Base-by-base conservation (phyloP, 2,888 invertebrate genomes). In the Drosophila emarginata region DNA sequence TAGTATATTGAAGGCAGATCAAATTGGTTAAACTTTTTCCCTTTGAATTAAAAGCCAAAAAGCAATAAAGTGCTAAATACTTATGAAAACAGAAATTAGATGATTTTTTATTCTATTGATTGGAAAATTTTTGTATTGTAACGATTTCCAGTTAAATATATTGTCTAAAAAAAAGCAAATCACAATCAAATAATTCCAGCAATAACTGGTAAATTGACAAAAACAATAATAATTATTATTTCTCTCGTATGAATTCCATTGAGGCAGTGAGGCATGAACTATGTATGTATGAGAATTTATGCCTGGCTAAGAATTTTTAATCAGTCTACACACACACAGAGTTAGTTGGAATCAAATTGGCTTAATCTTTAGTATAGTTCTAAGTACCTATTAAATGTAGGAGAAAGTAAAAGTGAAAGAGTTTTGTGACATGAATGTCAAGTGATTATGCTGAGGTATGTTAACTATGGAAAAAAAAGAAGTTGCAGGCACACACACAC, bases 221-320 rank as follows among this genome's bases (percentile, higher is more conserved):
- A 37, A 37, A 18, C n/a, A n/a, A 56, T 26, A 37, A 59, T 50
- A 32, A 54, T 32, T 32, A 54, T 32, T 53, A 53, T 53, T 54
- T 6, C 32, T 61, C 69, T 74, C 72, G 76, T 74, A 54, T 32
- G 67, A 70, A 83, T 83, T 83, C 82, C 82, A 72, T 59, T 66
- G 50, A 68, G 37, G 52, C 85, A 81, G 66, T 76, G 64, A 81
- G 69, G 81, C 87, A 83, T 83, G 77, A 87, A 80, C 72, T 81
- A 78, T 70, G 45, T 21, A 4, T 21, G 21, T 21, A 45, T 18
- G 28, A 28, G 18, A 18, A 45, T 45, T 45, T 45, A 18, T 45
- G 79, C 64, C 66, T 66, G 61, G 67, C 75, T 61, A 78, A 87
- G 84, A 82, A 86, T 78, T 67, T 59, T 18, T 70, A 70, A 68